Evolutionary conservation across 2,797 vertebrate species (phyloP), one percentile per base, ranked within the genome.

Genomic region (Oophaga sylvatica): DNA sequence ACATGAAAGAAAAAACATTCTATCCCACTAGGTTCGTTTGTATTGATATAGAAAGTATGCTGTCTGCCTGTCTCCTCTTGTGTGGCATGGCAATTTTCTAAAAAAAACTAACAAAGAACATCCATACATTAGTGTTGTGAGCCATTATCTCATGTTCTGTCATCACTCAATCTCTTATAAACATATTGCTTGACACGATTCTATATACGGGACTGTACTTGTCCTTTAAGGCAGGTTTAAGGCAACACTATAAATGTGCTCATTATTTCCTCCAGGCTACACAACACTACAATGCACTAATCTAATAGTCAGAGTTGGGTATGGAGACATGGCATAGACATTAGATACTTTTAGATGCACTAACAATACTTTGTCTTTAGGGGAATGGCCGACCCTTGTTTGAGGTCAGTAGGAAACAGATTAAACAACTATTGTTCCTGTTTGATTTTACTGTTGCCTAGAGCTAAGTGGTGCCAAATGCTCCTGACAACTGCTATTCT

Each of bases 31-130:
- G 6, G 20, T 62, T 80, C 57, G 12, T 5, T 3, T n/a, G 31
- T 63, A 80, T 80, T 63, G 60, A 45, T 22, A 80, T 3, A 22
- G 20, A 63, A 80, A 45, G 59, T 65, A 41, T 65, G 79, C 6
- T 5, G 60, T n/a, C 79, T 80, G 19, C 20, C 79, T 62, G 79
- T 80, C 35, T 80, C 79, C 79, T 65, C 60, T 62, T 41, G 60
- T 63, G 60, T 63, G 19, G 78, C 26, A 63, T 22, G 15, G 79
- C 20, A n/a, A 80, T 41, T 80, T 80, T 62, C 19, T 80, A n/a
- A 80, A 63, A 62, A 80, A 80, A 80, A 80, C 29, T 62, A 41
- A 60, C 79, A 80, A 80, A 65, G 62, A 22, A 45, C 65, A 65
- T 80, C 79, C 60, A 48, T 45, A 80, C 41, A 45, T 16, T 19